Evolutionary conservation across 2,888 invertebrate species (phyloP).

Genomic region (Eupithecia dodoneata): DNA sequence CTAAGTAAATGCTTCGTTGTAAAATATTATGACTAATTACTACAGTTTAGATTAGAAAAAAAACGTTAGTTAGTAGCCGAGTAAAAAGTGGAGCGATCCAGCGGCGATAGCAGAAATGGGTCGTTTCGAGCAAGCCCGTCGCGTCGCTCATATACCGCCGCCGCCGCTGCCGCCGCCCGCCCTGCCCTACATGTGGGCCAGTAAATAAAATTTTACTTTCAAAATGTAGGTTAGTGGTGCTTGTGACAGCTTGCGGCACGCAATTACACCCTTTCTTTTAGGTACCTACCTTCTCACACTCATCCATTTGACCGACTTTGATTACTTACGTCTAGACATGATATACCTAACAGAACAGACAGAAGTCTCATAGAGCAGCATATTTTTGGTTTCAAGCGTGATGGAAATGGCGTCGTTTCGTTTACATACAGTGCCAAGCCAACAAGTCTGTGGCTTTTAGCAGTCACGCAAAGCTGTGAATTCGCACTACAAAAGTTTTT

Average conservation of each 20-base stretch:
- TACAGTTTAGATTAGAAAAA: constrained; percentile 45
- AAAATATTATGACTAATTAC: constrained; percentile 7
- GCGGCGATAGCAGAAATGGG: constrained; percentile 78
- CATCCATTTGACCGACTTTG: neutral
- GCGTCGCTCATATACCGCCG: constrained; percentile 57
- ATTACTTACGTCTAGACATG: constrained; percentile 3
- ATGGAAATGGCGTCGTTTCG: constrained; percentile 5
- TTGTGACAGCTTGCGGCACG: constrained; percentile 66
- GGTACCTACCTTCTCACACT: neutral
- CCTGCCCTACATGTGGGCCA: constrained; percentile 68
- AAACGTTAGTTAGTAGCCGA: constrained; percentile 50
- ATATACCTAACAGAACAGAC: neutral
- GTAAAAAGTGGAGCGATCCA: constrained; percentile 73
- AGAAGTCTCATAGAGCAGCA: neutral
- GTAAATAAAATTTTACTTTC: constrained; percentile 60
- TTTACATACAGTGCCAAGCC: neutral
- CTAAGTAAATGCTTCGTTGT: constrained; percentile 5
- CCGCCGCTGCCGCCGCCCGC: constrained; percentile 43
- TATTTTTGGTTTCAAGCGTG: constrained; percentile 3
- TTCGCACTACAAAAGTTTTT: neutral
- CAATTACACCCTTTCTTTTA: constrained; percentile 55
- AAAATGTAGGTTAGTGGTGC: constrained; percentile 75
- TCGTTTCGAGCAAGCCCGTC: constrained; percentile 56
- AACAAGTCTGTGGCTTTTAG: constrained; percentile 2
- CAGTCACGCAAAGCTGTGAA: constrained; percentile 8